Conservation (phyloP, 2,797 vertebrate genomes). For the Sphenopsis melanotis region DNA sequence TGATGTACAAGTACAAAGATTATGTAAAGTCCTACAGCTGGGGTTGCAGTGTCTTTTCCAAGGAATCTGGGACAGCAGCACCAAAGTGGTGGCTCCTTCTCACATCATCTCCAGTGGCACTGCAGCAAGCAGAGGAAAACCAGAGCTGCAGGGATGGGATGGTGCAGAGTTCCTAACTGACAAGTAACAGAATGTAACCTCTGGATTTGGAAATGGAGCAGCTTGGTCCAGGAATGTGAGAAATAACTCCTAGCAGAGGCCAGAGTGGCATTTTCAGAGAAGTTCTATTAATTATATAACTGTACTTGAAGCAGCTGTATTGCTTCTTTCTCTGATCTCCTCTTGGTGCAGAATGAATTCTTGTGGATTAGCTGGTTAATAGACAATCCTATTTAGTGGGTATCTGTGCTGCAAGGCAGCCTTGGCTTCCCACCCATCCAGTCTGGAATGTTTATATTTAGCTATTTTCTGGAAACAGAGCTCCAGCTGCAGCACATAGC, state of each 20-base stretch:
- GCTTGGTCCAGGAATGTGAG: not conserved
- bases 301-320: not conserved
- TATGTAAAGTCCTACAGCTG: not conserved
- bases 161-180: not conserved
- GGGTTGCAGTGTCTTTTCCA: not conserved
- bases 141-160: not conserved
- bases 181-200: not conserved
- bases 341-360: not conserved
- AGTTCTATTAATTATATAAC: not conserved
- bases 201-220: not conserved
- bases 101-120: not conserved
- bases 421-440: slow-evolving; percentile 20
- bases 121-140: not conserved
- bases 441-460: slow-evolving; percentile 51
- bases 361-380: not conserved
- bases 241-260: not conserved
- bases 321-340: not conserved
- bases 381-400: not conserved
- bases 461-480: slow-evolving; percentile 38
- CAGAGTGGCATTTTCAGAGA: not conserved
- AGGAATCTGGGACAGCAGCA: not conserved
- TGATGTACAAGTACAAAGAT: not conserved
- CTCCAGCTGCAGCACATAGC: slow-evolving; percentile 36
- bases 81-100: not conserved
- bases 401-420: slow-evolving; percentile 33